phyloP scores from a whole-genome alignment of 1,140 invertebrate species.

The Drosophila bipectinata region DNA sequence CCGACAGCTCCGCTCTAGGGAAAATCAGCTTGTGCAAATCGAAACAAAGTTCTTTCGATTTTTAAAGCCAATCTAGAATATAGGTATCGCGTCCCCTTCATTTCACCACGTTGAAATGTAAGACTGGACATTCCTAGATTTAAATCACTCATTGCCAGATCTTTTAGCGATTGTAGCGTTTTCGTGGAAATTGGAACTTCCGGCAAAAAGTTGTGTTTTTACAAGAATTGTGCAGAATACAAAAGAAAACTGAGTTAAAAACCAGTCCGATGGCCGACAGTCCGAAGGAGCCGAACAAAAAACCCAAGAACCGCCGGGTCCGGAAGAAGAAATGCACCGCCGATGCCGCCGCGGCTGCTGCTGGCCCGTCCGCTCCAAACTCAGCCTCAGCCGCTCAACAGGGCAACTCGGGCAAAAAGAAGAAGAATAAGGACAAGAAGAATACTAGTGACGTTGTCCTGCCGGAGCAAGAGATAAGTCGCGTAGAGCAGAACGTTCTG shows the following conservation, averaged over 20 bases:
- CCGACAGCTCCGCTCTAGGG: background rate
- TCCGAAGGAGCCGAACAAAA: background rate
- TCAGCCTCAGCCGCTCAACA: background rate
- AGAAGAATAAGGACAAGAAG: background rate
- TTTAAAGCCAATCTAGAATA: background rate
- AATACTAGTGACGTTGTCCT: background rate
- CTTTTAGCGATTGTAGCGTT: background rate
- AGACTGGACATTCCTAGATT: background rate
- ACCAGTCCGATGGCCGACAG: background rate
- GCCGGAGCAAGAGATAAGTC: background rate
- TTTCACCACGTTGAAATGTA: background rate
- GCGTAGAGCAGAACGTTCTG: conserved; percentile 23
- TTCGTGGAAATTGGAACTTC: background rate
- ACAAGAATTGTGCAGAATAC: background rate
- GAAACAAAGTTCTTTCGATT: background rate
- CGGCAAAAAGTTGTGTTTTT: background rate
- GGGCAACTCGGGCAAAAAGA: background rate
- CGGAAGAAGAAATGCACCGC: background rate
- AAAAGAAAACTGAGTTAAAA: background rate
- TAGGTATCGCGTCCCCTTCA: background rate
- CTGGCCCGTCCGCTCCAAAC: no score
- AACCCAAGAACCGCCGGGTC: background rate
- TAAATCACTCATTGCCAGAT: background rate
- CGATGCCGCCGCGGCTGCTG: no score
- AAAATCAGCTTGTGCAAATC: background rate